Conservation (phyloP, 2,113 vertebrate genomes). For the Accipiter virgatus region DNA sequence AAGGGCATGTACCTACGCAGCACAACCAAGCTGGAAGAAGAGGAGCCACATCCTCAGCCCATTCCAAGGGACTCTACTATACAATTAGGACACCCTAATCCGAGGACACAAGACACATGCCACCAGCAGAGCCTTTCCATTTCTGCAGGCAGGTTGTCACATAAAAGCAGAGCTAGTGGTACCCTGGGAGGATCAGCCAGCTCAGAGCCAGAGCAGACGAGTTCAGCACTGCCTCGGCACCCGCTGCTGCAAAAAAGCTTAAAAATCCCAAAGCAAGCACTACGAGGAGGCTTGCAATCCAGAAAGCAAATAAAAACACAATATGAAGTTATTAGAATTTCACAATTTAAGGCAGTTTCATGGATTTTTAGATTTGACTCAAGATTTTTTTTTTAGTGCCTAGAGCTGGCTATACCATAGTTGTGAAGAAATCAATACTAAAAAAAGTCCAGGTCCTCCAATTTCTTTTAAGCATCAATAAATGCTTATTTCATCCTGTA, state of each 20-base stretch:
- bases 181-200: fast-evolving
- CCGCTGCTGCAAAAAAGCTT: not conserved
- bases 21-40: not conserved
- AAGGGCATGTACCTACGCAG: fast-evolving
- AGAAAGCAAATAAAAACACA: not conserved
- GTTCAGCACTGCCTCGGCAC: fast-evolving
- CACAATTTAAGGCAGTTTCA: not conserved
- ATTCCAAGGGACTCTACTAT: fast-evolving
- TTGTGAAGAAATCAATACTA: not conserved
- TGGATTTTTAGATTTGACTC: not conserved
- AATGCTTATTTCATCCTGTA: not conserved
- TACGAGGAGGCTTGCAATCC: fast-evolving
- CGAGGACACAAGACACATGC: fast-evolving
- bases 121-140: not conserved
- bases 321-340: no score
- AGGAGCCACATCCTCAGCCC: not conserved
- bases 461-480: not conserved
- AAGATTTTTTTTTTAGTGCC: not conserved
- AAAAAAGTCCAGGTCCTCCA: not conserved
- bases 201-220: fast-evolving
- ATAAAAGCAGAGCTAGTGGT: not conserved
- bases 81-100: not conserved
- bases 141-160: not conserved
- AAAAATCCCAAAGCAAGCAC: not conserved
- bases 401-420: not conserved